Base-by-base conservation (phyloP, 2,888 invertebrate species). In the Crioceris asparagi region DNA sequence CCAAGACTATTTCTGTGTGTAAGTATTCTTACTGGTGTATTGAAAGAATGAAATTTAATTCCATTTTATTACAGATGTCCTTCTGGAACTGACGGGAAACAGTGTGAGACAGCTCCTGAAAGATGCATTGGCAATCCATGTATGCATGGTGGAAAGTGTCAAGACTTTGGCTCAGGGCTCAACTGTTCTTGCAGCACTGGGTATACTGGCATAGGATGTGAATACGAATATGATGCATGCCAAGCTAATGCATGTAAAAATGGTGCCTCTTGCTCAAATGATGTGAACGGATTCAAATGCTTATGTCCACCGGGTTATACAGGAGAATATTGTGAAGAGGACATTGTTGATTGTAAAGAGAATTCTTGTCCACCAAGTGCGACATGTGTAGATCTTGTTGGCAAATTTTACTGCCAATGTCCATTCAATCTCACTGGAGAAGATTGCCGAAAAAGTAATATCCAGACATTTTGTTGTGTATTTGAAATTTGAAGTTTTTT, bases 361-460 rank as follows among this genome's bases (percentile, higher is more conserved):
- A 86, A 90, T 56, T 91, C 92, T 0, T 94, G 94, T 57, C 88
- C 92, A 33, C 91, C 92, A 35, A 88, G 91, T 8, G 90, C 92
- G 1, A 85, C 82, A 3, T 94, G 93, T 57, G 83, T 93, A 48
- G 92, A 93, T 64, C 68, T 92, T 31, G 88, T 87, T 29, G 85
- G 86, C 50, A 78, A 81, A 53, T 91, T 90, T 69, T 91, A 90
- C 60, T 97, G 97, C 56, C 88, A 92, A 61, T 97, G 97, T 70
- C 93, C 94, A 6, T 91, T 94, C 62, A 94, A 94, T 58, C 74
- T 91, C 54, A 96, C 94, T 15, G 97, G 97, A 34, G 91, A 92
- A 58, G 90, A 92, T 57, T 97, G 97, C 57, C 76, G 92, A 59
- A 96, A 96, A 73, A 82, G 90, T 91, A 73, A 71, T n/a, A n/a